phyloP scores from a whole-genome alignment of 2,797 vertebrate species.

The Pseudopleuronectes americanus region DNA sequence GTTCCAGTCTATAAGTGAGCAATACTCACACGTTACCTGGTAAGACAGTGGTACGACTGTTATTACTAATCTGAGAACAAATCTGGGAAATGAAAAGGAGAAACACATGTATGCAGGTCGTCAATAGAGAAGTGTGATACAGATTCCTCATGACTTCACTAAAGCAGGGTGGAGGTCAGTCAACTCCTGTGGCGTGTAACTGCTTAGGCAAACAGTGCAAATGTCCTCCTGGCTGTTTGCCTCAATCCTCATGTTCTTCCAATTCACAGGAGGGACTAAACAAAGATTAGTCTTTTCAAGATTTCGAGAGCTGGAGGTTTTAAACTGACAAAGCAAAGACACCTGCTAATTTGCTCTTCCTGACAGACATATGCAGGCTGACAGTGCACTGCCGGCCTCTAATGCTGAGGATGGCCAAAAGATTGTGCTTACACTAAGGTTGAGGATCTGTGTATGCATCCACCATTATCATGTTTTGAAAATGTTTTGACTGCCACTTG shows the following conservation, averaged over 20 bases:
- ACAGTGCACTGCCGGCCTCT: conserved; percentile 4
- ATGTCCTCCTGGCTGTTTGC: conserved; percentile 56
- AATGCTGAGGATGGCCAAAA: background rate
- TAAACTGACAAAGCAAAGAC: conserved; percentile 42
- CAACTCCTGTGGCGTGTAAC: background rate
- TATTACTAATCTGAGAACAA: background rate
- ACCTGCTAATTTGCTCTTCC: conserved; percentile 23
- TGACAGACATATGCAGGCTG: conserved; percentile 14
- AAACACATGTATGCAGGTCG: background rate
- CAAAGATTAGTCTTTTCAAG: conserved; percentile 16
- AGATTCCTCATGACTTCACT: background rate
- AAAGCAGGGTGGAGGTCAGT: conserved; percentile 1
- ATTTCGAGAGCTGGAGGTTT: conserved; percentile 32
- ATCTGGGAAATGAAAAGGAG: no score
- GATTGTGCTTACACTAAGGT: background rate
- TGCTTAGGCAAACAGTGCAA: conserved; percentile 35
- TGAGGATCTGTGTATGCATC: background rate
- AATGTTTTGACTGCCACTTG: conserved; percentile 21
- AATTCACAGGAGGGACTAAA: conserved; percentile 39
- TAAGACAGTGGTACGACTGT: background rate
- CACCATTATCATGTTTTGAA: background rate
- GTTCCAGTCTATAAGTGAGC: no score
- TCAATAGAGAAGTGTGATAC: background rate
- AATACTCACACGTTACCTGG: no score
- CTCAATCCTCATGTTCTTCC: conserved; percentile 30